Base-by-base conservation (phyloP, 2,797 vertebrate species). In the Epinephelus awoara region DNA sequence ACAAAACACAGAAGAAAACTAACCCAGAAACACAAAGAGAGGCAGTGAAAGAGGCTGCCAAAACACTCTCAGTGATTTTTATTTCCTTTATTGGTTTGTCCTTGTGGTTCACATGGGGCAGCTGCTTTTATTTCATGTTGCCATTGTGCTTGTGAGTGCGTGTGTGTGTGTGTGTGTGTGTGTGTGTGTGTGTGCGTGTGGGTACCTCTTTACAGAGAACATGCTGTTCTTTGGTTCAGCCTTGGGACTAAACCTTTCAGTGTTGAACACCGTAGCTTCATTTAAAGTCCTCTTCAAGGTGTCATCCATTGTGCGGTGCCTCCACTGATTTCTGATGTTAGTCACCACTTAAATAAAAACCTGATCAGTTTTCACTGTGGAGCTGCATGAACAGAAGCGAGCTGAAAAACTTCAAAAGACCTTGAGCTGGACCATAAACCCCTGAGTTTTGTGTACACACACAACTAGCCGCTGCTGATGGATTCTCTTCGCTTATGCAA, bases 401-500 rank as follows among this genome's bases (percentile, higher is more conserved):
- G n/a, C 6, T 40, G 8, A 63, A 66, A 54, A 47, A 51, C 64
- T 55, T 66, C 38, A 50, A 55, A 80, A 77, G 49, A 50, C 27
- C 51, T 49, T 46, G 23, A 80, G 57, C 67, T 63, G 2, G 27
- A 65, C 8, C 10, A 27, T 64, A 65, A 79, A 83, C 54, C 40
- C 27, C 29, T 18, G 52, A 42, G 40, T 38, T 65, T 67, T 47
- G 57, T 27, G 14, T 17, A 46, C 27, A 51, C 47, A 67, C 6
- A 44, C 71, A 27, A 29, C 27, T 25, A 54, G 34, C 59, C 2
- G 3, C 58, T 47, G 70, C 62, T 52, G 62, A 73, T 69, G 56
- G 63, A 78, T 78, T 77, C 29, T 64, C 55, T 72, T 67, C 38
- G 18, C 80, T 86, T 54, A 74, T 70, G 75, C 67, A 92, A 85